Conservation (phyloP, 2,113 vertebrate species). For the Atractosteus spatula region DNA sequence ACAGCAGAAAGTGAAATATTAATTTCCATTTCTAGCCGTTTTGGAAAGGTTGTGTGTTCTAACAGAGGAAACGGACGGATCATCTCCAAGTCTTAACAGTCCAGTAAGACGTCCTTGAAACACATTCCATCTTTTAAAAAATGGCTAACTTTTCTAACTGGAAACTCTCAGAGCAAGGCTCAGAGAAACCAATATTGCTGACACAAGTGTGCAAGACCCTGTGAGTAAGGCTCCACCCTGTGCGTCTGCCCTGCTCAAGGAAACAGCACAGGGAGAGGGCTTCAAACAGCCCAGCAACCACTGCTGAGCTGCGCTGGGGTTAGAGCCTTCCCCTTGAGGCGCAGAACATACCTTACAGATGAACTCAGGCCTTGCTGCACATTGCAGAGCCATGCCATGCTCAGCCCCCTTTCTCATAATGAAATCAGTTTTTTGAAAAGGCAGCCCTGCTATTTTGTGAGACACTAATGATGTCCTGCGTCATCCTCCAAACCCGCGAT, state of each 20-base stretch:
- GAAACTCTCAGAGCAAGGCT: too few relatives aligned
- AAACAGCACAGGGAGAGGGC: background rate
- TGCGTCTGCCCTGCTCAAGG: constrained; percentile 4
- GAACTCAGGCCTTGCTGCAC: constrained; percentile 23
- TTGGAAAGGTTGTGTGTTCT: too few relatives aligned
- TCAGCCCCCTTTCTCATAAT: constrained; percentile 28
- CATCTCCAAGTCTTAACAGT: too few relatives aligned
- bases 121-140: too few relatives aligned
- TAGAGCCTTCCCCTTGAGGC: background rate
- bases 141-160: too few relatives aligned
- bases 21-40: too few relatives aligned
- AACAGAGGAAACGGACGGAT: too few relatives aligned
- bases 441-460: constrained; percentile 53
- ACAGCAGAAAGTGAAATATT: too few relatives aligned
- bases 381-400: constrained; percentile 10
- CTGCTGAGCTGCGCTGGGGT: background rate
- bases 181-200: too few relatives aligned
- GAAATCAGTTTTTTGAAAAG: constrained; percentile 45
- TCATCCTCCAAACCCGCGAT: constrained; percentile 48
- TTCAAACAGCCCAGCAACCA: too few relatives aligned
- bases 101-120: too few relatives aligned
- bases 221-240: background rate
- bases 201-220: too few relatives aligned
- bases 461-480: constrained; percentile 44
- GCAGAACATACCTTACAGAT: constrained; percentile 18